Base-by-base conservation (phyloP, 2,797 vertebrate genomes). In the Thalassophryne amazonica region DNA sequence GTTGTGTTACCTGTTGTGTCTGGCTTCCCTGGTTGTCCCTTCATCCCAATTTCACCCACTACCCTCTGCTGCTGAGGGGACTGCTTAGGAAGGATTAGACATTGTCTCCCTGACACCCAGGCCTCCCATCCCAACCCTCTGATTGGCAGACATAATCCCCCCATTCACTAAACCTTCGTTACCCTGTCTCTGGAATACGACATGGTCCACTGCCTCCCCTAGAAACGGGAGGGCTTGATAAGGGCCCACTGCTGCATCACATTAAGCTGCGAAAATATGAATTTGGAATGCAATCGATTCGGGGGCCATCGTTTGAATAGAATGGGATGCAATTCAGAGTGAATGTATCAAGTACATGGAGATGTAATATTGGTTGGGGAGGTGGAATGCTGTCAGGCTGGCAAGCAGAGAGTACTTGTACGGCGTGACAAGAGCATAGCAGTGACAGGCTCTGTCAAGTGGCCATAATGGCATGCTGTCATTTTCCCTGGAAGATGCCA, bases 71-170 rank as follows among this genome's bases (percentile, higher is more conserved):
- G 83, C 76, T 60, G 82, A 68, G 75, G 81, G 86, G 75, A 69
- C 84, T 84, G 78, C 83, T 89, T 80, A 86, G 73, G 85, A 77
- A 72, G 86, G 91, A 92, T 92, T 93, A 92, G 81, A 58, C 63
- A 87, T 89, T 88, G 86, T 91, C 92, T 91, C 88, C 89, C 82
- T 88, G 89, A 88, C 86, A 88, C 79, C 77, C 69, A 72, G 84
- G 86, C 87, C 89, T 89, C 87, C 84, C 81, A 81, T 80, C 84
- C 82, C 69, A 76, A 52, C 72, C 73, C 75, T 82, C 65, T 88
- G 87, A 89, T 89, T 89, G 87, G 86, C 87, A 87, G 84, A 83
- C 79, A 83, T 89, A 89, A 89, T 88, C 82, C 84, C 73, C 70
- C 75, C 79, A 83, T 89, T 88, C 86, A 82, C 73, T 80, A 76